Percentiles rank a stretch among this genome's conserved stretches.
Conservation (phyloP, 2,888 invertebrate species). For the Parnassius orleans region DNA sequence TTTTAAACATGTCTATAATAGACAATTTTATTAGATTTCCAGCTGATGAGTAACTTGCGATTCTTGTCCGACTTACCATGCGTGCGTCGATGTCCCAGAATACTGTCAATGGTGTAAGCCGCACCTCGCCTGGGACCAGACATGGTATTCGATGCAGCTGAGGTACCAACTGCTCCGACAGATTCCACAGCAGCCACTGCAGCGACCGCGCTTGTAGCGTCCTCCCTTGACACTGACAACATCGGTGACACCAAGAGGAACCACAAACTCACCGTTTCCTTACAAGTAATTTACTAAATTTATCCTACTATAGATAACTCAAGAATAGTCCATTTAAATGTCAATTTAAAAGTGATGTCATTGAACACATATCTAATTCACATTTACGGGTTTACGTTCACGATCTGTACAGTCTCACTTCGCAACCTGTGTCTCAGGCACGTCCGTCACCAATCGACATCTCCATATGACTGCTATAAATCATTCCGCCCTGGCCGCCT, state of each 20-base stretch:
- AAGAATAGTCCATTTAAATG: background rate
- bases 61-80: slow-evolving; percentile 30
- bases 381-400: background rate
- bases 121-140: slow-evolving; percentile 49
- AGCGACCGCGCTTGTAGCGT: slow-evolving; percentile 16
- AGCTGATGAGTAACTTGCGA: too few species aligned
- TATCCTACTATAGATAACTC: background rate
- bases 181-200: slow-evolving; percentile 2
- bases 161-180: background rate
- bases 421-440: background rate
- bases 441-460: slow-evolving; percentile 8
- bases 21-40: too few species aligned
- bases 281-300: background rate
- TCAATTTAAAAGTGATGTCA: background rate
- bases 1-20: too few species aligned
- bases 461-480: slow-evolving; percentile 24
- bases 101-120: slow-evolving; percentile 72
- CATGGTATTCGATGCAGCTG: background rate
- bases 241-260: background rate
- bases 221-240: slow-evolving; percentile 21
- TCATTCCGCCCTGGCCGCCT: slow-evolving; percentile 42
- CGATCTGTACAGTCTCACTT: background rate
- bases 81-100: slow-evolving; percentile 58
- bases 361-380: background rate
- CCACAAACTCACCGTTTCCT: background rate